These are phyloP conservation scores for Protobothrops flavoviridis DNA, from an alignment of 2,113 vertebrate species.

Conservation along the genomic window DNA sequence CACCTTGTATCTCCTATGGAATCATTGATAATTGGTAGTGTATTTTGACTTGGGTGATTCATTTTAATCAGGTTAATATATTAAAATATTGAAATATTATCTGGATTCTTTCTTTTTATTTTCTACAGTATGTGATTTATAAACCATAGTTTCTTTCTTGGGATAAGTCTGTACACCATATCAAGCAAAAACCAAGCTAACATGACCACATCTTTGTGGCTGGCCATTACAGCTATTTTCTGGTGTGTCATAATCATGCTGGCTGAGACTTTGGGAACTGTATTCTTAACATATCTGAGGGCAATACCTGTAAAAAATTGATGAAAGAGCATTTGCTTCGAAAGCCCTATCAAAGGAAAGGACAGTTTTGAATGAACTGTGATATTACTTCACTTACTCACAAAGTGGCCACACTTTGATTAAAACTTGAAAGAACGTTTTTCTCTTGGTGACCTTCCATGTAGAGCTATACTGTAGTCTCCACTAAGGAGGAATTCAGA, in stretches of 20 bases:
- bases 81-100: background rate
- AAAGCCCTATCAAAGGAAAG: background rate
- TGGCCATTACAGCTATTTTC: background rate
- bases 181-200: background rate
- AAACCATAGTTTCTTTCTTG: background rate
- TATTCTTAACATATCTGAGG: background rate
- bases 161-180: background rate
- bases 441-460: background rate
- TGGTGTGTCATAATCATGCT: background rate
- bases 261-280: background rate
- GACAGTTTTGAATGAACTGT: background rate
- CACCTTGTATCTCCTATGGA: background rate
- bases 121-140: background rate
- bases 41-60: background rate
- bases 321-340: background rate
- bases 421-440: background rate
- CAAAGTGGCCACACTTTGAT: background rate
- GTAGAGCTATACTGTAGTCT: background rate
- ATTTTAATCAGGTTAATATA: background rate
- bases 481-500: background rate
- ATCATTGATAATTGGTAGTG: background rate
- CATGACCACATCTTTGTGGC: background rate
- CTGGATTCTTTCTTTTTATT: background rate
- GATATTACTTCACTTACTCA: background rate
- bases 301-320: background rate